Evolutionary conservation across 2,113 vertebrate species (phyloP), one percentile per base, ranked within the genome.

Genomic region (Phaetusa simplex): DNA sequence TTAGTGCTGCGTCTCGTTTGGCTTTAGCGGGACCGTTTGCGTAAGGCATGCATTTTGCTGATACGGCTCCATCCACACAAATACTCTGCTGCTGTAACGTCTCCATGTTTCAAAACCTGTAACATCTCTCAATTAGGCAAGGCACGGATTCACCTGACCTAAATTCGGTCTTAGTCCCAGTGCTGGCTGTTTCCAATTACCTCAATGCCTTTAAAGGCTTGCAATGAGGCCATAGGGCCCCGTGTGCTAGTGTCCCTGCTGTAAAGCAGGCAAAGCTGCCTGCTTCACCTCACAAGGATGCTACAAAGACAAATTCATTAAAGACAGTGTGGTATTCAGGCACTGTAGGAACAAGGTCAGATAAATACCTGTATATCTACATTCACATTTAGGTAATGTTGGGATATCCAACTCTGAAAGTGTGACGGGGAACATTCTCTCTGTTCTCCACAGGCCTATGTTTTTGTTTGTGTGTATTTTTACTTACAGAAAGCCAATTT

Each of bases 231-330:
- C 62, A 14, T 1, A 23, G 26, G 38, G 36, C 32, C 61, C 24
- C 53, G 40, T 0, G 6, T 70, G 17, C 43, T 40, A 0, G 0
- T 58, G 67, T 71, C 29, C 26, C 47, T 0, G 0, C 26, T 80
- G 29, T 43, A 55, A 64, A 59, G n/a, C 1, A 59, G 52, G 42
- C 12, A 82, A 27, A 93, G 47, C 26, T 67, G 19, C 1, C 1
- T 47, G 52, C 74, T 77, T 67, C 78, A 24, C 67, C 71, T 74
- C 42, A 16, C 0, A 78, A 38, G 40, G 72, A 30, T 82, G 26
- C 43, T 64, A 7, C 2, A 2, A 72, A 47, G 43, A 45, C 34
- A 81, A 73, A 26, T 62, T 73, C 55, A 42, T 70, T 38, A 82
- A 76, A 52, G 36, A 8, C 24, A 87, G 12, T 21, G 18, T 5